Conservation (phyloP, 2,888 invertebrate species). For the Cerceris rybyensis region DNA sequence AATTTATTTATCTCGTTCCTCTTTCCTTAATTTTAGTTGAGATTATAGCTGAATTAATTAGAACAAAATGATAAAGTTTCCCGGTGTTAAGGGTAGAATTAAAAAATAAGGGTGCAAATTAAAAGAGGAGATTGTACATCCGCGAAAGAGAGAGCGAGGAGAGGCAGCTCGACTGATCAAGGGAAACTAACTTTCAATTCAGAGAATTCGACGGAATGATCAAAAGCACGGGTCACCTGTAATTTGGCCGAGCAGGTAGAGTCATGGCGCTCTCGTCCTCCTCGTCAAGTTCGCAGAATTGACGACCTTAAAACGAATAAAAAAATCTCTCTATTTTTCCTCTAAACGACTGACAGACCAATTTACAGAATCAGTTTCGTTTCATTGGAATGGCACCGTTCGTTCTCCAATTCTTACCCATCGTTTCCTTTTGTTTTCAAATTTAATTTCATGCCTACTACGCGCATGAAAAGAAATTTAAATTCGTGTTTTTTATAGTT, state of each 20-base stretch:
- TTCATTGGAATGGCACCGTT: not conserved
- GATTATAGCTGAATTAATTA: too few species aligned
- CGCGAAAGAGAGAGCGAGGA: not conserved
- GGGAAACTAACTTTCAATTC: slow-evolving; percentile 32
- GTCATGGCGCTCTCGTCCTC: slow-evolving; percentile 23
- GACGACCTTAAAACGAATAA: slow-evolving; percentile 32
- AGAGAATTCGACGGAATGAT: slow-evolving; percentile 45
- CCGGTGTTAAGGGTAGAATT: too few species aligned
- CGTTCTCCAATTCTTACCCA: not conserved
- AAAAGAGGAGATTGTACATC: too few species aligned
- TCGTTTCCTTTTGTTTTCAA: not conserved
- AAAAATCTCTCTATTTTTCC: slow-evolving; percentile 10
- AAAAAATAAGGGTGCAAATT: too few species aligned
- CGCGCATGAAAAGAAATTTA: too few species aligned
- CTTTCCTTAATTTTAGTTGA: too few species aligned
- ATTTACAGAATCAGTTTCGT: not conserved
- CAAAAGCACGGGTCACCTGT: slow-evolving; percentile 39
- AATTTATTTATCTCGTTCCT: too few species aligned
- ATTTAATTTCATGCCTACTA: too few species aligned
- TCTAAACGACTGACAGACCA: not conserved
- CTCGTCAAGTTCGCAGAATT: slow-evolving; percentile 35
- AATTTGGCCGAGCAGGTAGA: slow-evolving; percentile 41
- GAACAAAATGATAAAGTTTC: too few species aligned
- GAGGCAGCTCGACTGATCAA: slow-evolving; percentile 34
- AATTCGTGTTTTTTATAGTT: too few species aligned